These are phyloP conservation scores for Blastomussa wellsi DNA, from an alignment of 92 coral and sea anemone genomes.

Conservation along the genomic window DNA sequence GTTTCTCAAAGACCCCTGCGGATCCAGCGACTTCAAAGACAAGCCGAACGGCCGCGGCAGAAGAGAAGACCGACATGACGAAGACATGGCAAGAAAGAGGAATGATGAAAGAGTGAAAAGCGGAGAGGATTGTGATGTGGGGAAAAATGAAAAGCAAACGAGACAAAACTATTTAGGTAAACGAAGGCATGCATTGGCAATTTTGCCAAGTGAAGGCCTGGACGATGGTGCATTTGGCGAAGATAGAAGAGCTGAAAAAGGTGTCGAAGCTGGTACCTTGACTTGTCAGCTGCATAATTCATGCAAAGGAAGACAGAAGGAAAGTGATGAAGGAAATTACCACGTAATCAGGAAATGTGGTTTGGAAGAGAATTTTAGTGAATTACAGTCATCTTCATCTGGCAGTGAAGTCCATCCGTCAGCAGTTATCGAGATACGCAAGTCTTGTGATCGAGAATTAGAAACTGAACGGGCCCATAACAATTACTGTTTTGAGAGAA, in stretches of 20 bases:
- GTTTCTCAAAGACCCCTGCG: neutral
- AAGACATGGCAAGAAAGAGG: neutral
- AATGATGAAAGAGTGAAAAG: neutral
- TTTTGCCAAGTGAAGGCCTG: neutral
- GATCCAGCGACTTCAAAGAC: slow-evolving; percentile 3
- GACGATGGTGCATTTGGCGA: neutral
- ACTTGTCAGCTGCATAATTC: neutral
- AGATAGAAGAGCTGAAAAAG: neutral
- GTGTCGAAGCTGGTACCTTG: neutral
- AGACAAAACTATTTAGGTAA: neutral
- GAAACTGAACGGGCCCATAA: neutral
- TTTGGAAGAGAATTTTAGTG: neutral
- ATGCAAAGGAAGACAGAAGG: neutral
- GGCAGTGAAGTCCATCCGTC: neutral
- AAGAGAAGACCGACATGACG: neutral
- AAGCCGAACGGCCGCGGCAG: neutral
- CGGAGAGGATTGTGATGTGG: neutral
- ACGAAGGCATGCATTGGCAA: neutral
- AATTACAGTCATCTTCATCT: neutral
- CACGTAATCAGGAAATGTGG: neutral
- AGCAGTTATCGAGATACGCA: neutral
- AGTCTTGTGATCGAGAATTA: neutral
- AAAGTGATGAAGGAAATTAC: neutral
- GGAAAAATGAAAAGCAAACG: neutral
- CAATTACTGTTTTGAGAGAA: neutral